Evolutionary conservation across 2,888 invertebrate species (phyloP), one percentile per base, ranked within the genome.

Genomic region (Punctoribates punctum): DNA sequence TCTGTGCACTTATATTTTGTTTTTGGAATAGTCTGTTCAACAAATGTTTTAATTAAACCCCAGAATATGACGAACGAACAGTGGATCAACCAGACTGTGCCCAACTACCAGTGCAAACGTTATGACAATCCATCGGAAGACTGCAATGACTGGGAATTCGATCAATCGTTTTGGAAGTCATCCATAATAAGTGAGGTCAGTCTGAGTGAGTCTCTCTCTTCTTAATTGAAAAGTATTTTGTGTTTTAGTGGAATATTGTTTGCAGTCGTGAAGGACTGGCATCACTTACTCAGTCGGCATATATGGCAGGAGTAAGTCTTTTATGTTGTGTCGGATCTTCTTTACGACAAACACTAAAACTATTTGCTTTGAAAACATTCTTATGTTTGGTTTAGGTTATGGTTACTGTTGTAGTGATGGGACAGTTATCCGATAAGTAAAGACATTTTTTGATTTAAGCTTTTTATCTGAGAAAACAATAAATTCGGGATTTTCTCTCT

Each of bases 241-340:
- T 27, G 15, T 17, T 23, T 85, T 85, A 94, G 83, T 93, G 93
- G 93, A 85, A 90, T 82, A 88, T 93, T 74, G 91, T 93, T 0
- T 94, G 94, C 82, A 88, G 89, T 79, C 85, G 87, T 77, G 86
- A 91, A 79, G 93, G 92, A 92, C 90, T 90, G 88, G 90, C 91
- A 1, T 90, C 93, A 0, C 83, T 91, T 25, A 90, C 91, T 0
- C 93, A 93, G 82, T 90, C 91, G 85, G 88, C 90, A 83, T 92
- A 91, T 83, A 93, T 94, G 93, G 86, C 92, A 81, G 93, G 93
- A 9, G 92, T 54, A 54, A 54, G 54, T 2, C n/a, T 23, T 20
- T n/a, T 54, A 48, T 48, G n/a, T 48, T 6, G 5, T 20, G n/a
- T 54, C n/a, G 23, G n/a, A 54, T 20, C 23, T 54, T n/a, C 6